Evolutionary conservation across 1,140 invertebrate species (phyloP).

Genomic region (Sarcophaga bullata): DNA sequence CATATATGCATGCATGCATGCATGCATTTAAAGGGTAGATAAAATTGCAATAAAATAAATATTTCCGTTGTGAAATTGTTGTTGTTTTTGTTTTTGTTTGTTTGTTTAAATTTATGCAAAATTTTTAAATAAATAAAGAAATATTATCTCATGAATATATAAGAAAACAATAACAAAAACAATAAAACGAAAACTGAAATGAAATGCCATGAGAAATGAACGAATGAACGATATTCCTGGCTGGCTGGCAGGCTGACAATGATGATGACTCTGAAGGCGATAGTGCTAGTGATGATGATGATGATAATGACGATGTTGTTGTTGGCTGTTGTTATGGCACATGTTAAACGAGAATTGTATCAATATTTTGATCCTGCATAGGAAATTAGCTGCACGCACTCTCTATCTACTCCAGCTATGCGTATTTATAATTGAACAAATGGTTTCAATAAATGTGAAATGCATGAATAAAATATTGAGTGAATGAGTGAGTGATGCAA

Average conservation of each 20-base stretch:
- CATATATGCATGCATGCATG: slow-evolving; percentile 27
- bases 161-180: neutral
- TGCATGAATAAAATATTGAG: neutral
- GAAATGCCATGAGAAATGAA: too few relatives aligned
- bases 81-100: too few relatives aligned
- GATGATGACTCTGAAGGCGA: neutral
- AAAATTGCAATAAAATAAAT: slow-evolving; percentile 45
- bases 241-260: neutral
- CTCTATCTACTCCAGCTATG: neutral
- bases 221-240: neutral
- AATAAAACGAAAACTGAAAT: too few relatives aligned
- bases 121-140: slow-evolving; percentile 16
- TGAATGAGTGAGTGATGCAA: neutral
- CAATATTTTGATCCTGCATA: slow-evolving; percentile 26
- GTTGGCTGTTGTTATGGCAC: neutral
- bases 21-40: slow-evolving; percentile 14
- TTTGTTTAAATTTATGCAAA: slow-evolving; percentile 35
- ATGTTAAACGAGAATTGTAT: neutral
- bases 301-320: neutral
- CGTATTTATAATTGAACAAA: too few relatives aligned
- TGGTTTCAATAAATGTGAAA: too few relatives aligned
- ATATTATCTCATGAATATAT: slow-evolving; percentile 22
- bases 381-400: slow-evolving; percentile 12
- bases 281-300: slow-evolving; percentile 21
- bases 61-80: slow-evolving; percentile 45